Base-by-base conservation (phyloP, 2,888 invertebrate species). In the Cosmia trapezina region DNA sequence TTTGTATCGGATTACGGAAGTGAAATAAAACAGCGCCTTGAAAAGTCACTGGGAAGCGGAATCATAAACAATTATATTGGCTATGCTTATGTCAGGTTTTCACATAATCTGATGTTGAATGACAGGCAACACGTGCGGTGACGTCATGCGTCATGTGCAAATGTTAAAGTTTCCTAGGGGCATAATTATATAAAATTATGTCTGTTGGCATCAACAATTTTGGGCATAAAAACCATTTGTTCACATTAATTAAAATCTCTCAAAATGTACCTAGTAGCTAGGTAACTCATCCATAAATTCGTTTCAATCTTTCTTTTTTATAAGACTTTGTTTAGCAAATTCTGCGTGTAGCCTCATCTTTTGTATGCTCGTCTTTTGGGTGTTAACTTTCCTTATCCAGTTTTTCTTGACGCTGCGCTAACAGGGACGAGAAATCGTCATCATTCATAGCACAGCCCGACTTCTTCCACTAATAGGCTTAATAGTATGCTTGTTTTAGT, bases 81-180 rank as follows among this genome's bases (percentile, higher is more conserved):
- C 6, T 53, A 54, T 0, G 22, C 6, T 54, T 53, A 61, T 45
- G 51, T 45, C 57, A 64, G 49, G 9, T 63, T 47, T 19, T 28
- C 66, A 67, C 4, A 49, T 11, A 14, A 0, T 1, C 1, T 73
- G 47, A 73, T n/a, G 49, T 73, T 54, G 45, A 70, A 67, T 79
- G 76, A 60, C 59, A 75, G 12, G 37, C 19, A 53, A 61, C 19
- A 57, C 3, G 45, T 28, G n/a, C 14, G 9, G 22, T 81, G 54
- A 73, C 54, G 14, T 69, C 12, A 69, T 33, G 8, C n/a, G 0
- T 37, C 51, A n/a, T n/a, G 14, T 51, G 6, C 14, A 63, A 4
- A 28, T 17, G 45, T 14, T 43, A 11, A 0, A 11, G 41, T 54
- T 73, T 74, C 33, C 61, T 64, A 19, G 43, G 47, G 47, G 72